Conservation (phyloP, 2,113 vertebrate species). For the Ameiurus melas region DNA sequence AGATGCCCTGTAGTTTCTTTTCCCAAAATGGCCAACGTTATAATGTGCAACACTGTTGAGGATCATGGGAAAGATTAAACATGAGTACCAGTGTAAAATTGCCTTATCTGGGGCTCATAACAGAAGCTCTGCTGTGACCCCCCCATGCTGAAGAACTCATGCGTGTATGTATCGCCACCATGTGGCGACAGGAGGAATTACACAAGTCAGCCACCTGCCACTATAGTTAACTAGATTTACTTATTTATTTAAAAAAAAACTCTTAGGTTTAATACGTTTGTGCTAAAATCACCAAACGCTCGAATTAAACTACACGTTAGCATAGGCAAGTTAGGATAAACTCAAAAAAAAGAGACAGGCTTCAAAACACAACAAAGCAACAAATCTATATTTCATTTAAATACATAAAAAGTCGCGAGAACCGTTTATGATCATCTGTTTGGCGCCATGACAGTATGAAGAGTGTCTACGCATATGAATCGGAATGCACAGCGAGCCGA, state of each 20-base stretch:
- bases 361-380: neutral
- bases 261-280: neutral
- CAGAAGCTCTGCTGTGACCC: neutral
- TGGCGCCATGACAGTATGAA: neutral
- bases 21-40: neutral
- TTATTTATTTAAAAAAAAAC: too few relatives aligned
- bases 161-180: neutral
- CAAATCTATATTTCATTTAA: neutral
- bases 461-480: neutral
- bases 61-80: neutral
- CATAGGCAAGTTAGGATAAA: too few relatives aligned
- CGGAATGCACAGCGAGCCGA: neutral
- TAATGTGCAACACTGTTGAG: neutral
- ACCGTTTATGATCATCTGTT: neutral
- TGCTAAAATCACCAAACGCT: neutral
- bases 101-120: too few relatives aligned
- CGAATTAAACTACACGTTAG: neutral
- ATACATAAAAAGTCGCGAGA: neutral
- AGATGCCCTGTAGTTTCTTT: neutral
- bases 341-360: neutral
- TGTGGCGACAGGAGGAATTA: neutral
- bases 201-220: neutral
- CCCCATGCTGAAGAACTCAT: neutral
- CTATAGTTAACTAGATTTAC: neutral
- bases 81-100: neutral